Evolutionary conservation across 2,113 vertebrate genomes (phyloP).

Genomic region (Zosterops hypoxanthus): DNA sequence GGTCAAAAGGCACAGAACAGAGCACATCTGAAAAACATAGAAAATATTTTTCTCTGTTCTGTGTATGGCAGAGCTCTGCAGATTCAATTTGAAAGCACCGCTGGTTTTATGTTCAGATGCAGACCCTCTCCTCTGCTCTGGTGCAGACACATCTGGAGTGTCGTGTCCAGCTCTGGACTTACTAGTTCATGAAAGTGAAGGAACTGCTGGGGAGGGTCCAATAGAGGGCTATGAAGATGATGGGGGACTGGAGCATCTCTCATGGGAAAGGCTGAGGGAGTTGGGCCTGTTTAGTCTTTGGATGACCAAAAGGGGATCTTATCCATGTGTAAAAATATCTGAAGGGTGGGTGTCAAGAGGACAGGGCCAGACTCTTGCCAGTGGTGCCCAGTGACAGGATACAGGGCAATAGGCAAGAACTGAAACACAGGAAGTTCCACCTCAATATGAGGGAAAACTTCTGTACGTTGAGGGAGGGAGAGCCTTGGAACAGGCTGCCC

Average conservation of each 20-base stretch:
- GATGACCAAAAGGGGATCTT: not conserved
- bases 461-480: not conserved
- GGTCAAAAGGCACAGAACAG: not conserved
- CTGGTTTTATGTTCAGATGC: not conserved
- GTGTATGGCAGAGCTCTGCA: not conserved
- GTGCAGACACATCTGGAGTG: not conserved
- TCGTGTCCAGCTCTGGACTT: not conserved
- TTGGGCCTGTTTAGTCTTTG: not conserved
- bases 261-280: not conserved
- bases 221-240: not conserved
- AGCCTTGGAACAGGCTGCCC: not conserved
- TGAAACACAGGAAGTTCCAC: not conserved
- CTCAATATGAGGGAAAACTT: not conserved
- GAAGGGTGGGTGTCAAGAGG: not conserved
- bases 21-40: not conserved
- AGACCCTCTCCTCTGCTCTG: not conserved
- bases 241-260: not conserved
- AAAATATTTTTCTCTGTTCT: not conserved
- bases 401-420: not conserved
- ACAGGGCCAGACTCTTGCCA: not conserved
- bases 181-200: not conserved
- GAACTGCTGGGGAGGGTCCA: not conserved
- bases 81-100: not conserved
- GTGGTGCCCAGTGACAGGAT: not conserved
- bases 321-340: not conserved